A percentile compares a stretch with the other conserved stretches of the same genome.
Evolutionary conservation across 2,113 vertebrate genomes (phyloP).

Genomic region (Rattus rattus): DNA sequence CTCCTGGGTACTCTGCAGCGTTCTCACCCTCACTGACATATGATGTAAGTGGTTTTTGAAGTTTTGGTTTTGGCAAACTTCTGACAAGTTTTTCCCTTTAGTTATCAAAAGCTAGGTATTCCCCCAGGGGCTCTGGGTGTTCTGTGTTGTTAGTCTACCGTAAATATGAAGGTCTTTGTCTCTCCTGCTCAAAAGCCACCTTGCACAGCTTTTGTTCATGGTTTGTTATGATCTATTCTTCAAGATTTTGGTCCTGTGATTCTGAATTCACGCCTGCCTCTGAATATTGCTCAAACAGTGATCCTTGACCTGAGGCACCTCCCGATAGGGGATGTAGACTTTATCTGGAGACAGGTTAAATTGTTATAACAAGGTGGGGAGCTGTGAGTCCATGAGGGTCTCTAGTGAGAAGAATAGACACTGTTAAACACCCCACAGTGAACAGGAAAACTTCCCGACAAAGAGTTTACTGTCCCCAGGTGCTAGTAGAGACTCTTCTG

Average conservation of each 20-base stretch:
- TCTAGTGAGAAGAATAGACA: background rate
- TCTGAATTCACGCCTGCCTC: background rate
- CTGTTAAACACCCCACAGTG: background rate
- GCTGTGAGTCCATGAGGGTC: background rate
- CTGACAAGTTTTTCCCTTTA: background rate
- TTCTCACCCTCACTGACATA: background rate
- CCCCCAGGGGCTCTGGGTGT: background rate
- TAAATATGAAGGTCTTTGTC: background rate
- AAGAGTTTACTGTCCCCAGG: background rate
- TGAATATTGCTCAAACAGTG: background rate
- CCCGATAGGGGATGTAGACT: background rate
- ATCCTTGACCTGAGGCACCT: background rate
- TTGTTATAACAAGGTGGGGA: background rate
- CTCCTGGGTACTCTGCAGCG: background rate
- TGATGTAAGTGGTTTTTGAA: background rate
- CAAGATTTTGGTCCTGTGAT: background rate
- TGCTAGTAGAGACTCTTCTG: background rate
- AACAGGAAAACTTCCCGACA: background rate
- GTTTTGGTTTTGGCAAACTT: background rate
- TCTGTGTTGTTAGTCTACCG: background rate
- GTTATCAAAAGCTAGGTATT: background rate
- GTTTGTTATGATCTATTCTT: background rate
- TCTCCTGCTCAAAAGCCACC: background rate
- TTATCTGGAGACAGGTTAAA: background rate
- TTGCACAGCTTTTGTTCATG: background rate